Base-by-base conservation (phyloP, 2,888 invertebrate species). In the Neria commutata region DNA sequence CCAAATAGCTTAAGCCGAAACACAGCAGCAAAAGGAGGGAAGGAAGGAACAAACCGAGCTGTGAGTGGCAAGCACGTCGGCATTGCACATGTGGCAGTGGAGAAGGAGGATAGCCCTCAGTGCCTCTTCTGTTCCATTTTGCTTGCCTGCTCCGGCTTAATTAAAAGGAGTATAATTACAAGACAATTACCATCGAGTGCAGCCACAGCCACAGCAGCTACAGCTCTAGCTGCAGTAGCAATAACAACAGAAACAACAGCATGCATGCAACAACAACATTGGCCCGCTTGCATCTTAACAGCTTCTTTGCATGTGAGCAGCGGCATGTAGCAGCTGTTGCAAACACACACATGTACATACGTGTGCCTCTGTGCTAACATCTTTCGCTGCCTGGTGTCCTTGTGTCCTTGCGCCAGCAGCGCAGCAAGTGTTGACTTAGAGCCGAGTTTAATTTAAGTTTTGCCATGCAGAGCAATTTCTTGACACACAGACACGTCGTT, bases 381-480 rank as follows among this genome's bases (percentile, higher is more conserved):
- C 11, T 6, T 29, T 8, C 29, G 11, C 29, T 29, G 29, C 29
- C 29, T 29, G 6, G 29, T 11, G 6, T 29, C 6, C 29, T 11
- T 8, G 29, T 11, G 11, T 29, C 29, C 29, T 29, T 29, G 29
- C 6, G 16, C 37, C n/a, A 37, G 37, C 16, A 8, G 19, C 14
- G 37, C 16, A 8, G 19, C 14, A n/a, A 23, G 16, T 29, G 46
- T 53, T 53, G 53, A 45, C 16, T 53, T 53, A 46, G 11, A 23
- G 29, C 42, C 19, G 45, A 45, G 33, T 53, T 53, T 45, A 53
- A 53, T 53, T 53, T 46, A 53, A 53, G 53, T 53, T 53, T 53
- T 5, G 45, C n/a, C 45, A 53, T 26, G 46, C 45, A 29, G 3
- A 46, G 45, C 8, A 53, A 53, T 46, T 46, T 53, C 45, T 33